These are phyloP conservation scores for Pantherophis guttatus DNA, from an alignment of 2,113 vertebrate genomes.

Conservation along the genomic window DNA sequence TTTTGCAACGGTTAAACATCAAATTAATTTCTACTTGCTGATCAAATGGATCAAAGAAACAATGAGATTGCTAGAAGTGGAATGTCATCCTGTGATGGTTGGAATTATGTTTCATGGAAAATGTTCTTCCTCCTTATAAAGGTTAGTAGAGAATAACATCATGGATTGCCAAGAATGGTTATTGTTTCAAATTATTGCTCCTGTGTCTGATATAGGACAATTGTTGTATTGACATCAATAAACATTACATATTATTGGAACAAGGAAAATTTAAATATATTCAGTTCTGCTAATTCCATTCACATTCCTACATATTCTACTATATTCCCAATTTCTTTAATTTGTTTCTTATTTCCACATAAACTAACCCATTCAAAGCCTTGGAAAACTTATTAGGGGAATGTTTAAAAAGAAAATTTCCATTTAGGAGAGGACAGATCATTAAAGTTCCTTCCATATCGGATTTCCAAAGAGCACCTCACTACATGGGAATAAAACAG, in stretches of 20 bases:
- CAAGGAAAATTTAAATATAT: background rate
- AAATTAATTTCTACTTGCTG: background rate
- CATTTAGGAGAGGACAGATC: background rate
- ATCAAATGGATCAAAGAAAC: background rate
- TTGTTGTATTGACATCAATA: conserved; percentile 26
- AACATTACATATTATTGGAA: background rate
- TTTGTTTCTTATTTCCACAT: background rate
- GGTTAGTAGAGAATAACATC: conserved; percentile 48
- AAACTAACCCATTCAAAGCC: background rate
- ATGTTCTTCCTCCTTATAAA: conserved; percentile 35
- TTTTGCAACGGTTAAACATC: background rate
- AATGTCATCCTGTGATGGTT: background rate
- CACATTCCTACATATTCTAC: background rate
- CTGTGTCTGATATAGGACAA: conserved; percentile 54
- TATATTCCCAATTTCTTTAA: background rate
- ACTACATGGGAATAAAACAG: background rate
- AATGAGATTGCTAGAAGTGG: background rate
- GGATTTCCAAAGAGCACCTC: background rate
- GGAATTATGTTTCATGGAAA: conserved; percentile 37
- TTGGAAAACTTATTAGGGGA: background rate
- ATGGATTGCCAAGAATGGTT: conserved; percentile 52
- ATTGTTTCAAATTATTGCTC: conserved; percentile 54
- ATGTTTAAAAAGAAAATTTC: background rate
- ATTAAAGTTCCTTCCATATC: background rate
- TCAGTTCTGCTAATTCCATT: background rate